phyloP scores from a whole-genome alignment of 2,113 vertebrate genomes.

The Enhydra lutris region DNA sequence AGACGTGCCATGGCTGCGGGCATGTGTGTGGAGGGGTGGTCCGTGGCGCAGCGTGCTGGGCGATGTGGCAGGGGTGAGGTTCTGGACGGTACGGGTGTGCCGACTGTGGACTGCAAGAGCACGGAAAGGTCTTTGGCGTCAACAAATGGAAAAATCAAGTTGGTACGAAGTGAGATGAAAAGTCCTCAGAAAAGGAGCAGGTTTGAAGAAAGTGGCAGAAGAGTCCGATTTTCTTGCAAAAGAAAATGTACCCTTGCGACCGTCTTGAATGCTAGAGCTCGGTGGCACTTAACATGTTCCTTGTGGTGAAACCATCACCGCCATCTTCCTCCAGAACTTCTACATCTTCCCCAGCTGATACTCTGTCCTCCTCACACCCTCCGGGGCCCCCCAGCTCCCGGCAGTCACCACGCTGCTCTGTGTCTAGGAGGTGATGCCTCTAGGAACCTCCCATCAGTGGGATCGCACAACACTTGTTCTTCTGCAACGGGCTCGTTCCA shows the following conservation, averaged over 20 bases:
- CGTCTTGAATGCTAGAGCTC: background rate
- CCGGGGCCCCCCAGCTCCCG: background rate
- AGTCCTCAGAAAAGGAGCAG: background rate
- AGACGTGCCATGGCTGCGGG: rapidly evolving
- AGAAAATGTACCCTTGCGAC: background rate
- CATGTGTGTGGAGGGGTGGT: background rate
- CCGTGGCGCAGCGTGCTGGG: rapidly evolving
- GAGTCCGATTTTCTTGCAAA: background rate
- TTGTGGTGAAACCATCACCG: too few species aligned
- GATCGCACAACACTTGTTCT: background rate
- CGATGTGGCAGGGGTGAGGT: rapidly evolving
- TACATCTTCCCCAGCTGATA: background rate
- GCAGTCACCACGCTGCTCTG: background rate
- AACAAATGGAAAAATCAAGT: background rate
- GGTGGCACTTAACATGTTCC: rapidly evolving
- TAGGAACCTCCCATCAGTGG: background rate
- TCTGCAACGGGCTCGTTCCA: background rate
- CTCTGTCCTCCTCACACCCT: rapidly evolving
- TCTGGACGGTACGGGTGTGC: rapidly evolving
- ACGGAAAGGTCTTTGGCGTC: background rate
- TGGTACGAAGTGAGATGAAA: too few species aligned
- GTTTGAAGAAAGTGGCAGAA: background rate
- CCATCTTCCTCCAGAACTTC: background rate
- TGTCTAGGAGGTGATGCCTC: background rate
- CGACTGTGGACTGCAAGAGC: rapidly evolving